Percentiles rank a stretch among this genome's conserved stretches.
phyloP scores from a whole-genome alignment of 2,113 vertebrate genomes.

The Gallinago jamesoni region DNA sequence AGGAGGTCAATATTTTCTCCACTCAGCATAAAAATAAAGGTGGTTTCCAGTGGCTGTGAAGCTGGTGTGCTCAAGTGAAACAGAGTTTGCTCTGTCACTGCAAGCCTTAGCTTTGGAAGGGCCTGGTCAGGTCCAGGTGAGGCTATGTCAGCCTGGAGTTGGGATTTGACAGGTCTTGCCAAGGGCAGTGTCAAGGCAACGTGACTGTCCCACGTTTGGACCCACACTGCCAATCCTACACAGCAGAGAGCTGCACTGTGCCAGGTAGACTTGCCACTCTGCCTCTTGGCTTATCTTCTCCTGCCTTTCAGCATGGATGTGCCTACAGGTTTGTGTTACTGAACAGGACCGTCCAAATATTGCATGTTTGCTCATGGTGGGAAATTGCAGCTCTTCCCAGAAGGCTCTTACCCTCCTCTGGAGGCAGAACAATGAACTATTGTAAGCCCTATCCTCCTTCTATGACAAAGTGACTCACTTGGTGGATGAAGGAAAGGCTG shows the following conservation, averaged over 20 bases:
- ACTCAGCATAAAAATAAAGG: not conserved
- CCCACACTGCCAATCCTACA: not conserved
- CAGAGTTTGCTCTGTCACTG: not conserved
- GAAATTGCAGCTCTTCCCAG: not conserved
- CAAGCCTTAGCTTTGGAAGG: not conserved
- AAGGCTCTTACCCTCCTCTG: not conserved
- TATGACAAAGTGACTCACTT: too few species aligned
- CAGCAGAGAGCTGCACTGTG: not conserved
- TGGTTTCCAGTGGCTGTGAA: not conserved
- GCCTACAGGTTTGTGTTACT: not conserved
- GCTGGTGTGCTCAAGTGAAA: not conserved
- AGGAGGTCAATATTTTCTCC: not conserved
- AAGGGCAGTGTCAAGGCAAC: not conserved
- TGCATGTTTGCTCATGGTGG: fast-evolving
- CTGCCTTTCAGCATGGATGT: not conserved
- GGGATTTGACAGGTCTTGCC: not conserved
- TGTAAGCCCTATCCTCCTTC: not conserved
- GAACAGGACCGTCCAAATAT: not conserved
- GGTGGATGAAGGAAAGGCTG: too few species aligned
- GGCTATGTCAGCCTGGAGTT: not conserved
- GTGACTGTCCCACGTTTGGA: not conserved
- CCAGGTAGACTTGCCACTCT: not conserved
- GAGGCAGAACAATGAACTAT: not conserved
- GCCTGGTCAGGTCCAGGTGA: not conserved
- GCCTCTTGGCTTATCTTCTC: not conserved